Evolutionary conservation across 2,797 vertebrate species (phyloP).

Genomic region (Sebastes vulpes): DNA sequence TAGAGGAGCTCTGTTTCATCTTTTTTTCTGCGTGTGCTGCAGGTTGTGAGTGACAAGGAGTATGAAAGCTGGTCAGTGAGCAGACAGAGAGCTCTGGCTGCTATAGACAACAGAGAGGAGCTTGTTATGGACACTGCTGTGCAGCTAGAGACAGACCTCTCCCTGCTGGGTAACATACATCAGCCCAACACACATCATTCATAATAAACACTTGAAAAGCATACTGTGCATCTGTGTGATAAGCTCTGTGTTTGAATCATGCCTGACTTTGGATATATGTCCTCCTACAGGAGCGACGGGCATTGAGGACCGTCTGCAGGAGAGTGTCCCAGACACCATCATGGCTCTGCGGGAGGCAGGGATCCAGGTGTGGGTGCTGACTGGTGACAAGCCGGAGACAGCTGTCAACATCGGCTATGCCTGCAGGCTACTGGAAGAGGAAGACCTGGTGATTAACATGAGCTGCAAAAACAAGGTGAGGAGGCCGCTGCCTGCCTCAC

Average conservation of each 20-base stretch:
- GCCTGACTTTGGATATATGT: conserved; percentile 20
- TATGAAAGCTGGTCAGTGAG: conserved; percentile 89
- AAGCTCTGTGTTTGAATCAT: conserved; percentile 11
- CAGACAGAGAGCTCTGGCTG: conserved; percentile 88
- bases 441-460: conserved; percentile 93
- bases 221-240: neutral
- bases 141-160: conserved; percentile 91
- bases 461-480: conserved; percentile 91
- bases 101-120: conserved; percentile 91
- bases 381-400: conserved; percentile 97
- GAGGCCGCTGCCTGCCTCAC: conserved; percentile 14
- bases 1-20: neutral
- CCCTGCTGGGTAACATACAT: conserved; percentile 89
- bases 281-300: conserved; percentile 91
- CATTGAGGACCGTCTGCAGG: conserved; percentile 95
- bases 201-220: neutral
- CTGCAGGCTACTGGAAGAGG: conserved; percentile 92
- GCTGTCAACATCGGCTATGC: conserved; percentile 95
- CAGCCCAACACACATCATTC: neutral
- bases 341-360: conserved; percentile 91
- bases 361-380: conserved; percentile 95
- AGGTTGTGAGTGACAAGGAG: conserved; percentile 90
- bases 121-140: conserved; percentile 89
- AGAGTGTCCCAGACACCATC: conserved; percentile 92
- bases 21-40: conserved; percentile 9